Evolutionary conservation across 2,113 vertebrate species (phyloP).

Genomic region (Odontophorus gujanensis): DNA sequence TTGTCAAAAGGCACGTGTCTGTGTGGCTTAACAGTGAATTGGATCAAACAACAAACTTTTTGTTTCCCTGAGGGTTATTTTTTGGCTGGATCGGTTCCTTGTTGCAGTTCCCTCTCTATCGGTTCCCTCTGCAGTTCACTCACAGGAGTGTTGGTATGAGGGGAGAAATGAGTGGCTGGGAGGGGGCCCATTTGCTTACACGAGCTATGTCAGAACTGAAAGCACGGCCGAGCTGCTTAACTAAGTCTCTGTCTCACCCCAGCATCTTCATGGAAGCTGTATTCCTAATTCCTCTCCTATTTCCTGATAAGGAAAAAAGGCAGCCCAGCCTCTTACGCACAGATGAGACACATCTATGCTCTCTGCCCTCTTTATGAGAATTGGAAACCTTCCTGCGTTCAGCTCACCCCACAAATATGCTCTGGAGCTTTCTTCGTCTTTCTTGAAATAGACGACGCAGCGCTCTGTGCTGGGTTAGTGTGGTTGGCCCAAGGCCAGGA

Average conservation of each 20-base stretch:
- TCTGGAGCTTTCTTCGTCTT: constrained; percentile 42
- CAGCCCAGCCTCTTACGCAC: neutral
- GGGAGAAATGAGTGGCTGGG: neutral
- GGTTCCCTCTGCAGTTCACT: no score
- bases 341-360: constrained; percentile 24
- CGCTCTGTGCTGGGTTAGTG: neutral
- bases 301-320: constrained; percentile 56
- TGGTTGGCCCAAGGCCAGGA: neutral
- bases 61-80: neutral
- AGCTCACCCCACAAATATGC: constrained; percentile 46
- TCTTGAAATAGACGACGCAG: neutral
- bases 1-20: neutral
- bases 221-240: neutral
- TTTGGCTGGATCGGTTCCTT: neutral
- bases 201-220: neutral
- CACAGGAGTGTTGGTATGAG: neutral
- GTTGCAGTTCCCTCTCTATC: neutral
- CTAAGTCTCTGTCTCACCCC: constrained; percentile 2
- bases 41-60: neutral
- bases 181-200: neutral
- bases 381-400: constrained; percentile 32
- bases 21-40: neutral
- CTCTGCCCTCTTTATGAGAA: constrained; percentile 33
- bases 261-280: neutral
- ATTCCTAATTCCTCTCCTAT: neutral